These are phyloP conservation scores for Melipona bicolor DNA, from an alignment of 2,888 invertebrate genomes.

Conservation along the genomic window DNA sequence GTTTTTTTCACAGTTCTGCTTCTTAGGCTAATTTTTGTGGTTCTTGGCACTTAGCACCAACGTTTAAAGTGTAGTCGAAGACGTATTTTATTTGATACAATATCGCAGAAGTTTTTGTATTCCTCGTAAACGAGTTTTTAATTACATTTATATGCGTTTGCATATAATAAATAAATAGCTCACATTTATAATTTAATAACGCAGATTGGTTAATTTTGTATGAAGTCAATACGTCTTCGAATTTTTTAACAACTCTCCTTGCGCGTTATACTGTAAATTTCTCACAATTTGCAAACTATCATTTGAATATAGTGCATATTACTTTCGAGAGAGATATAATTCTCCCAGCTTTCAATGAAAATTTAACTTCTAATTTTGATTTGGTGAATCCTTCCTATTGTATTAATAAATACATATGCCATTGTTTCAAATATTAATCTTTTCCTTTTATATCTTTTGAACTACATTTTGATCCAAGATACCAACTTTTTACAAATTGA, in stretches of 20 bases:
- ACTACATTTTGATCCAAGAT: slow-evolving; percentile 4
- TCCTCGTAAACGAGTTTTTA: not conserved
- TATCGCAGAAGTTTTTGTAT: not conserved
- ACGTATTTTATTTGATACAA: slow-evolving; percentile 42
- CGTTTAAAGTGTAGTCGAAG: slow-evolving; percentile 40
- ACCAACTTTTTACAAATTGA: slow-evolving; percentile 9
- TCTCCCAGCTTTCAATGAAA: slow-evolving; percentile 6
- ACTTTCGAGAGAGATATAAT: slow-evolving; percentile 49
- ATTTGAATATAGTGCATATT: slow-evolving; percentile 54
- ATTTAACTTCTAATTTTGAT: slow-evolving; percentile 33
- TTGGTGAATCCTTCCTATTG: not conserved
- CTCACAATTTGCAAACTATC: slow-evolving; percentile 67
- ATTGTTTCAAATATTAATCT: not conserved
- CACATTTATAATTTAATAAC: not conserved
- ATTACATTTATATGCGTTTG: slow-evolving; percentile 6
- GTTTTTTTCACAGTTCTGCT: slow-evolving; percentile 31
- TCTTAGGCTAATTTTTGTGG: slow-evolving; percentile 51
- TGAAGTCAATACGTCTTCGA: slow-evolving; percentile 52
- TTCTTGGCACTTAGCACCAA: slow-evolving; percentile 57
- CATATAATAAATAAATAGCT: slow-evolving; percentile 39
- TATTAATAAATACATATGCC: slow-evolving; percentile 15
- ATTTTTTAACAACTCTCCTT: slow-evolving; percentile 3
- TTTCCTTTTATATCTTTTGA: not conserved
- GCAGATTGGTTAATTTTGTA: not conserved
- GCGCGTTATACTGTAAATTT: slow-evolving; percentile 52